A percentile compares a stretch with the other conserved stretches of the same genome.
Evolutionary conservation across 2,888 invertebrate species (phyloP).

Genomic region (Orthosia cruda): DNA sequence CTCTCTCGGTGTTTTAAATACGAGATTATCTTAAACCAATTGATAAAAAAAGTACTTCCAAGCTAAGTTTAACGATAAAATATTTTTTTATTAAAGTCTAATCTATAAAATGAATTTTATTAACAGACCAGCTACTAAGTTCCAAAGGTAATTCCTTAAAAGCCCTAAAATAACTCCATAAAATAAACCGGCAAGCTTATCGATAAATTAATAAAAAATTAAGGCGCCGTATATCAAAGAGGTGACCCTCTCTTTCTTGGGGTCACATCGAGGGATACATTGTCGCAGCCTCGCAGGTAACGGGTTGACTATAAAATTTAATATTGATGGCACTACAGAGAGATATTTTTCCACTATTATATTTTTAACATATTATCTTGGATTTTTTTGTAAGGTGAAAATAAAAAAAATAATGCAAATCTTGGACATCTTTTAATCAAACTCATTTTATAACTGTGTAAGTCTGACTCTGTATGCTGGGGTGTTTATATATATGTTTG

Average conservation of each 20-base stretch:
- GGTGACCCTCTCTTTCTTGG: conserved; percentile 46
- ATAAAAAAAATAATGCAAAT: no score
- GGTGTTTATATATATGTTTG: no score
- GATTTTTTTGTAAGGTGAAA: background rate
- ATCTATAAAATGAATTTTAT: conserved; percentile 10
- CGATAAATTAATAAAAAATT: conserved; percentile 61
- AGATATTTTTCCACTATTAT: conserved; percentile 23
- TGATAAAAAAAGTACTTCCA: background rate
- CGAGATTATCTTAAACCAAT: background rate
- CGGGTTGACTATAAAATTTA: conserved; percentile 50
- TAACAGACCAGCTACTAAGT: background rate
- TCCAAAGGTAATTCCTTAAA: conserved; percentile 10
- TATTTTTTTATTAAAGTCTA: background rate
- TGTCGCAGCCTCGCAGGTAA: conserved; percentile 52
- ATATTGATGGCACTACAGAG: conserved; percentile 49
- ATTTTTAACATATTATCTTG: conserved; percentile 8
- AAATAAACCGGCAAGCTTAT: conserved; percentile 30
- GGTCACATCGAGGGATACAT: conserved; percentile 56
- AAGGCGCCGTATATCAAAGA: conserved; percentile 49
- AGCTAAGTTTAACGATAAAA: background rate
- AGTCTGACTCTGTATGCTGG: no score
- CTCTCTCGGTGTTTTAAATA: background rate
- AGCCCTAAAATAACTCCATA: conserved; percentile 30
- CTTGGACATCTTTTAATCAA: no score
- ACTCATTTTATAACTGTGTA: no score